These are phyloP conservation scores for Lasius fuliginosus DNA, from an alignment of 2,888 invertebrate species.

Conservation along the genomic window DNA sequence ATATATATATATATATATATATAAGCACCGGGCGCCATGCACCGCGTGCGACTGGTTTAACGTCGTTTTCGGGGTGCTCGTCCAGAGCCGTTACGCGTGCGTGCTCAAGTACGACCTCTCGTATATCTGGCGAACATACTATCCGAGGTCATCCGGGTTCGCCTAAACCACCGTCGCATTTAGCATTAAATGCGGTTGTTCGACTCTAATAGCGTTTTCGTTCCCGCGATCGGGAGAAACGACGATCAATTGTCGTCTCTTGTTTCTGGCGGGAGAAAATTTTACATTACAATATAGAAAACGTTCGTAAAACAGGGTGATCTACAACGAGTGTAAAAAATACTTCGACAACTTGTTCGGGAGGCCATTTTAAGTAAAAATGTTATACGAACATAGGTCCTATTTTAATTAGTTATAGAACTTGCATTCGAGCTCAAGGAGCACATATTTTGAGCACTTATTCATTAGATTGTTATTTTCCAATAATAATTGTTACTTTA, in stretches of 20 bases:
- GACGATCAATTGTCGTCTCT: conserved; percentile 3
- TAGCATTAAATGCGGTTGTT: conserved; percentile 9
- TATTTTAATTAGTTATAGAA: too few relatives aligned
- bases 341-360: too few relatives aligned
- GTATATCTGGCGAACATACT: conserved; percentile 9
- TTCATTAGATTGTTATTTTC: too few relatives aligned
- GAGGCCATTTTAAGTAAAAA: too few relatives aligned
- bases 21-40: conserved; percentile 23
- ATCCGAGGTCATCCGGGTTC: conserved; percentile 17
- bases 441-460: too few relatives aligned
- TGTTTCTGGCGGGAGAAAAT: too few relatives aligned
- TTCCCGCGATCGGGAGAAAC: neutral
- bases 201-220: conserved; percentile 31
- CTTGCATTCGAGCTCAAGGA: too few relatives aligned
- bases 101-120: conserved; percentile 39
- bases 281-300: too few relatives aligned
- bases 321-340: too few relatives aligned
- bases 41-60: conserved; percentile 22
- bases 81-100: conserved; percentile 43
- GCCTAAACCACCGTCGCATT: conserved; percentile 25
- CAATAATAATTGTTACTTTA: too few relatives aligned
- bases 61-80: conserved; percentile 36
- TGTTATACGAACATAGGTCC: too few relatives aligned
- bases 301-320: too few relatives aligned
- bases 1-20: neutral